These are phyloP conservation scores for Arbacia lixula DNA, from an alignment of 53 echinoderm and acorn worm genomes.

Conservation along the genomic window DNA sequence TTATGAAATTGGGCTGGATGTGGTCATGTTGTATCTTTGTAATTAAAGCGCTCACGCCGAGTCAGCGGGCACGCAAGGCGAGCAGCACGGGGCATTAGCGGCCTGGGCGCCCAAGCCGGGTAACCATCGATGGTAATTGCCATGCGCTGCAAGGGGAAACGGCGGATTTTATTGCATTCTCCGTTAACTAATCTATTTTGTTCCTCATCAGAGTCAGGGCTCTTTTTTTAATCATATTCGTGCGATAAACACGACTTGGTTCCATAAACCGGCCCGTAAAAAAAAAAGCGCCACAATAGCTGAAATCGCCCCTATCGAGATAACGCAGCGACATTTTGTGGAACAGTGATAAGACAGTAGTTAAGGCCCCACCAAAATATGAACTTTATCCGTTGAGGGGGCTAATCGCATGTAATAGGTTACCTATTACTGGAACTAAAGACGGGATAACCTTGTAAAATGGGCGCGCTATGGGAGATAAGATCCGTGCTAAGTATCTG, in stretches of 20 bases:
- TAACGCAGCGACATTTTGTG: slow-evolving; percentile 36
- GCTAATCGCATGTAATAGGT: slow-evolving; percentile 53
- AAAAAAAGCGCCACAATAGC: slow-evolving; percentile 32
- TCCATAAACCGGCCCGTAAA: slow-evolving; percentile 40
- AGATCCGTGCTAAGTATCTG: too few relatives aligned
- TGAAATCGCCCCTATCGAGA: slow-evolving; percentile 22
- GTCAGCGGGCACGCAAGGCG: too few relatives aligned
- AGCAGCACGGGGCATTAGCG: too few relatives aligned
- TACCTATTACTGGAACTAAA: slow-evolving; percentile 37
- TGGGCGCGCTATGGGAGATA: slow-evolving; percentile 34
- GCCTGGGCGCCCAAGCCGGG: slow-evolving; percentile 27
- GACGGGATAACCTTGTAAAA: slow-evolving; percentile 19
- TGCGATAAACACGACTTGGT: slow-evolving; percentile 27
- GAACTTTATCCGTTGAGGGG: slow-evolving; percentile 49
- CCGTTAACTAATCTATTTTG: slow-evolving; percentile 42
- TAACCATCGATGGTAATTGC: slow-evolving; percentile 41
- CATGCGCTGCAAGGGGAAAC: slow-evolving; percentile 8
- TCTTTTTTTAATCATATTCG: slow-evolving; percentile 7
- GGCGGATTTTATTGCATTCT: slow-evolving; percentile 37
- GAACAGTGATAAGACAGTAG: slow-evolving; percentile 53
- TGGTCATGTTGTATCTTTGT: too few relatives aligned
- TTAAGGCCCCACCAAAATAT: slow-evolving; percentile 40
- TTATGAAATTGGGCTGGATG: slow-evolving; percentile 37
- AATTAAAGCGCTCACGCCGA: slow-evolving; percentile 21
- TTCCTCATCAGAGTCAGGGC: slow-evolving; percentile 9